A percentile compares a stretch with the other conserved stretches of the same genome.
These are phyloP conservation scores for Gymnocheta viridis DNA, from an alignment of 2,888 invertebrate species.

Conservation along the genomic window DNA sequence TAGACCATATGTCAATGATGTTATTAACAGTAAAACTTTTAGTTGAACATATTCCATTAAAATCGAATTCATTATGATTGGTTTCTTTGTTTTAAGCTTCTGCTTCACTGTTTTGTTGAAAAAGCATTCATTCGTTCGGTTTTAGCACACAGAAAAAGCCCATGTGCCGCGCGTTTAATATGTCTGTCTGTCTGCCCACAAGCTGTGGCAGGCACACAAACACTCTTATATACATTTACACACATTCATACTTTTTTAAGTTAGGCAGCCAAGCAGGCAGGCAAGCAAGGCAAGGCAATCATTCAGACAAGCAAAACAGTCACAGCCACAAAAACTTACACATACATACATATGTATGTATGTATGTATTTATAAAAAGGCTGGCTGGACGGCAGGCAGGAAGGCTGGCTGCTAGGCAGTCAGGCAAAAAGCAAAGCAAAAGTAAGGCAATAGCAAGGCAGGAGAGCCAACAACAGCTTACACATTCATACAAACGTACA, in stretches of 20 bases:
- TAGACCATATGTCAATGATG: too few relatives aligned
- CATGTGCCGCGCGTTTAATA: conserved; percentile 68
- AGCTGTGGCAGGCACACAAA: conserved; percentile 64
- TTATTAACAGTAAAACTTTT: too few relatives aligned
- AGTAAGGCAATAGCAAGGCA: conserved; percentile 31
- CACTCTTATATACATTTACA: conserved; percentile 18
- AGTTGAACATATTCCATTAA: too few relatives aligned
- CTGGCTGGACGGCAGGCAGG: conserved; percentile 41
- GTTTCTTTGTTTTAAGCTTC: neutral
- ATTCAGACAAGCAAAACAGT: conserved; percentile 38
- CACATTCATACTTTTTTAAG: conserved; percentile 23
- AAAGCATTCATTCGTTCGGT: conserved; percentile 61
- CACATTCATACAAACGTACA: conserved; percentile 24
- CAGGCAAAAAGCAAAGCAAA: conserved; percentile 43
- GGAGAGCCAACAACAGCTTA: conserved; percentile 43
- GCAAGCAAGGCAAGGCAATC: conserved; percentile 56
- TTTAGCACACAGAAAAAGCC: conserved; percentile 66
- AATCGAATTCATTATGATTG: neutral
- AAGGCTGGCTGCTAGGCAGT: conserved; percentile 24
- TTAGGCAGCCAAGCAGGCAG: conserved; percentile 54
- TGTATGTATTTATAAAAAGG: neutral
- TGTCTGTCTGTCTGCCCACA: conserved; percentile 68
- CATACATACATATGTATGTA: conserved; percentile 16
- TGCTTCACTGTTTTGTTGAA: conserved; percentile 37
- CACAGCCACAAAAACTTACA: conserved; percentile 38